A percentile compares a stretch with the other conserved stretches of the same genome.
phyloP scores from a whole-genome alignment of 2,113 vertebrate species.

The zebrafish (Danio rerio) region DNA sequence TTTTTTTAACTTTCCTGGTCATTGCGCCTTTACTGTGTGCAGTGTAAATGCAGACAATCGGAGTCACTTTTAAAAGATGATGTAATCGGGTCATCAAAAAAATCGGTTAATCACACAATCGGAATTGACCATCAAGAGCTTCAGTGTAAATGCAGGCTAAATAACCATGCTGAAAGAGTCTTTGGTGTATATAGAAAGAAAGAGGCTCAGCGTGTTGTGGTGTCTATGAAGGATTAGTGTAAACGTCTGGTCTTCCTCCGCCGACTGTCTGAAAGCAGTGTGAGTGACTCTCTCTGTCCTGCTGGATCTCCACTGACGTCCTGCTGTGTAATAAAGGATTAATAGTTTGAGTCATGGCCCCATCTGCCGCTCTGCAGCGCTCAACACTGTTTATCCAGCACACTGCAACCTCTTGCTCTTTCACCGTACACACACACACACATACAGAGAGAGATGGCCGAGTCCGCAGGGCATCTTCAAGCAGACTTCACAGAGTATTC shows the following conservation, averaged over 20 bases:
- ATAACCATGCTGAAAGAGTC: no score
- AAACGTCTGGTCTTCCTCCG: neutral
- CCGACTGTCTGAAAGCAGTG: constrained; percentile 13
- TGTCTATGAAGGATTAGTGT: neutral
- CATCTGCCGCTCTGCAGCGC: constrained; percentile 18
- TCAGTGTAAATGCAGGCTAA: no score
- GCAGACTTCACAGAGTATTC: neutral
- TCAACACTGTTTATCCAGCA: constrained; percentile 4
- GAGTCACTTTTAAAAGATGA: no score
- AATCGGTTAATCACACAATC: no score
- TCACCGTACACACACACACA: neutral
- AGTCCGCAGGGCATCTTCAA: neutral
- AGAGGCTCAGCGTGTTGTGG: neutral
- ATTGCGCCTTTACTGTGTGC: no score
- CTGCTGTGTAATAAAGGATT: constrained; percentile 23
- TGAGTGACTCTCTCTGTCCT: neutral
- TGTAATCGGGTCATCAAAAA: no score
- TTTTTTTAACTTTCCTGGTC: no score
- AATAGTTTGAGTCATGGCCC: constrained; percentile 24
- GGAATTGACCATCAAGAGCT: no score
- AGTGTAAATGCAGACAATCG: no score
- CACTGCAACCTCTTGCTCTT: constrained; percentile 2
- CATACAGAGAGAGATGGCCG: neutral
- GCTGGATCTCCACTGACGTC: neutral
- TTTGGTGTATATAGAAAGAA: neutral